phyloP scores from a whole-genome alignment of 1,140 invertebrate species.

The Meloidogyne hapla region DNA sequence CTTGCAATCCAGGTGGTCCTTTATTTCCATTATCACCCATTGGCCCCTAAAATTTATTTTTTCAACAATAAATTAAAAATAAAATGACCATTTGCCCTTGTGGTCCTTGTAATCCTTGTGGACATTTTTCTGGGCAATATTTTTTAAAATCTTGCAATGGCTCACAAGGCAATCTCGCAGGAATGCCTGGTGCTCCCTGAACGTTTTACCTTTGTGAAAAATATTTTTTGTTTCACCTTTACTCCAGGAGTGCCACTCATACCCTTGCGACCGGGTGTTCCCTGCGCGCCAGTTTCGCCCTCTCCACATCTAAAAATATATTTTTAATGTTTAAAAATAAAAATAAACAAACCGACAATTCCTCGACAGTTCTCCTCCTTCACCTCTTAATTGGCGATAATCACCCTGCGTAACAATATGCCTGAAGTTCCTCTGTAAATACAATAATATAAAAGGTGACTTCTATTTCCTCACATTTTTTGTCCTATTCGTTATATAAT shows the following conservation, averaged over 20 bases:
- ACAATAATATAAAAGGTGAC: background rate
- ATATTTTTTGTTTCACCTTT: constrained; percentile 10
- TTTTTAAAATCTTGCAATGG: constrained; percentile 54
- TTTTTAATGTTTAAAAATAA: background rate
- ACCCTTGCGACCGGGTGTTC: constrained; percentile 44
- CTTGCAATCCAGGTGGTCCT: constrained; percentile 31
- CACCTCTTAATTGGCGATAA: constrained; percentile 22
- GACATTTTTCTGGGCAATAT: constrained; percentile 51
- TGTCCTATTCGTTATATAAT: constrained; percentile 4
- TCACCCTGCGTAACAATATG: constrained; percentile 29
- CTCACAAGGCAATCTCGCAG: constrained; percentile 53
- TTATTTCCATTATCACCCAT: constrained; percentile 45
- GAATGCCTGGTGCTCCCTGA: constrained; percentile 52
- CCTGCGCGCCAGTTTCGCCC: constrained; percentile 27
- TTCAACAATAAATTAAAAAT: constrained; percentile 10
- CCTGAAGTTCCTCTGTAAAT: constrained; percentile 15
- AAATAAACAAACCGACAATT: background rate
- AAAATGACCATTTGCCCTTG: constrained; percentile 37
- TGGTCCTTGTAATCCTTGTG: constrained; percentile 39
- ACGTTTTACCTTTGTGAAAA: background rate
- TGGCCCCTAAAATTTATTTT: constrained; percentile 33
- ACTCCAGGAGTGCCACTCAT: constrained; percentile 45
- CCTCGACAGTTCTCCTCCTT: constrained; percentile 27
- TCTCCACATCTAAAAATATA: background rate
- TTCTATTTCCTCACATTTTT: constrained; percentile 12